A percentile compares a stretch with the other conserved stretches of the same genome.
Evolutionary conservation across 2,797 vertebrate genomes (phyloP).

Genomic region (Sebastolobus alascanus): DNA sequence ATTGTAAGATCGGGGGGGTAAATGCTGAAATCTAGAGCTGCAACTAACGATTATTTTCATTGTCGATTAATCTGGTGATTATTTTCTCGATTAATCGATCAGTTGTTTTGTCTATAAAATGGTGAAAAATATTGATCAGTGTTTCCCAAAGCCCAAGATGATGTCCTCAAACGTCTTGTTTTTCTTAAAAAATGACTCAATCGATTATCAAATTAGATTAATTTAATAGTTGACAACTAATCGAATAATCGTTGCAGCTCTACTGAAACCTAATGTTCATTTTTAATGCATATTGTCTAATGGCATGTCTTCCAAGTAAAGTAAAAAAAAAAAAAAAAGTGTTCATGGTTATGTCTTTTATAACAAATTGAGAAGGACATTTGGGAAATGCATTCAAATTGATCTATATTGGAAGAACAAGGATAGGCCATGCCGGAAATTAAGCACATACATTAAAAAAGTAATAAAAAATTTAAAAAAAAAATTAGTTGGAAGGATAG

Average conservation of each 20-base stretch:
- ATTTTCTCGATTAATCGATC: too few relatives aligned
- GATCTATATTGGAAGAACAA: not conserved
- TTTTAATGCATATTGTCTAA: not conserved
- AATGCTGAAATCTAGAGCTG: not conserved
- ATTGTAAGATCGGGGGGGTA: not conserved
- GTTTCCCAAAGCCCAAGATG: too few relatives aligned
- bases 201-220: too few relatives aligned
- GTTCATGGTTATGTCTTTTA: not conserved
- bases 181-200: too few relatives aligned
- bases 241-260: too few relatives aligned
- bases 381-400: not conserved
- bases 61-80: too few relatives aligned
- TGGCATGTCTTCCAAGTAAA: not conserved
- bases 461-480: not conserved
- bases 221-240: too few relatives aligned
- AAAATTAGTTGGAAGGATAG: slow-evolving; percentile 21
- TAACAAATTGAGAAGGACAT: not conserved
- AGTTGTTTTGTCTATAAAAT: too few relatives aligned
- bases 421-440: not conserved
- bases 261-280: not conserved
- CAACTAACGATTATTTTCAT: too few relatives aligned
- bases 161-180: too few relatives aligned
- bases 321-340: not conserved
- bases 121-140: too few relatives aligned
- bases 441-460: not conserved